Percentiles rank a stretch among this genome's conserved stretches.
Conservation (phyloP, 64 coral and sea anemone species). For the Montipora efflorescens region DNA sequence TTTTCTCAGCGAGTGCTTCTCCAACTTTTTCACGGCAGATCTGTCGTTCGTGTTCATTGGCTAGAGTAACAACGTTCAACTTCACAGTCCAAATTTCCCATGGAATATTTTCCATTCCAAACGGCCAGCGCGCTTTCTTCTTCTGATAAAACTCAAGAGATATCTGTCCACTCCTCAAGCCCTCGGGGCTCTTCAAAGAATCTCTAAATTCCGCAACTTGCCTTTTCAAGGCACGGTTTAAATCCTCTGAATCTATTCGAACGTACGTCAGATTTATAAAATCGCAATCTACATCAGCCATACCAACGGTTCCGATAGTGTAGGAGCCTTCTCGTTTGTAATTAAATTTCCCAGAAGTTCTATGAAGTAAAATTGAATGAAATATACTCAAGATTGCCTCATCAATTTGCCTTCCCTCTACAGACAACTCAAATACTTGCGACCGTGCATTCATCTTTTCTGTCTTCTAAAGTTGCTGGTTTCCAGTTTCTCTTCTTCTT, state of each 20-base stretch:
- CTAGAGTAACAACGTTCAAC: slow-evolving; percentile 74
- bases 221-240: slow-evolving; percentile 77
- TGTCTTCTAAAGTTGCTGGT: neutral
- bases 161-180: slow-evolving; percentile 84
- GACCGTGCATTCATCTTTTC: slow-evolving; percentile 94
- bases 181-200: slow-evolving; percentile 72
- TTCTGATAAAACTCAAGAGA: slow-evolving; percentile 99
- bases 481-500: neutral
- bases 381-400: slow-evolving; percentile 92
- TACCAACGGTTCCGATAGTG: slow-evolving; percentile 94
- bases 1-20: slow-evolving; percentile 89
- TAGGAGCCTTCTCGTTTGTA: slow-evolving; percentile 98
- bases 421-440: slow-evolving; percentile 92
- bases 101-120: slow-evolving; percentile 92
- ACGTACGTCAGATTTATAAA: slow-evolving; percentile 93
- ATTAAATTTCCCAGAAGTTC: slow-evolving; percentile 97
- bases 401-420: slow-evolving; percentile 97
- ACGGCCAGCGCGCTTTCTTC: slow-evolving; percentile 95
- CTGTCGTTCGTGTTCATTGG: slow-evolving; percentile 92
- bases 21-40: slow-evolving; percentile 97
- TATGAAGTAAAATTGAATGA: slow-evolving; percentile 95
- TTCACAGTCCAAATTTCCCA: slow-evolving; percentile 99
- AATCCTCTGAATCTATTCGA: slow-evolving; percentile 88
- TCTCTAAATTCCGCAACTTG: slow-evolving; percentile 95
- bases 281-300: slow-evolving; percentile 93